Percentiles rank a stretch among this genome's conserved stretches.
phyloP scores from a whole-genome alignment of 2,888 invertebrate species.

The Marronus borbonicus region DNA sequence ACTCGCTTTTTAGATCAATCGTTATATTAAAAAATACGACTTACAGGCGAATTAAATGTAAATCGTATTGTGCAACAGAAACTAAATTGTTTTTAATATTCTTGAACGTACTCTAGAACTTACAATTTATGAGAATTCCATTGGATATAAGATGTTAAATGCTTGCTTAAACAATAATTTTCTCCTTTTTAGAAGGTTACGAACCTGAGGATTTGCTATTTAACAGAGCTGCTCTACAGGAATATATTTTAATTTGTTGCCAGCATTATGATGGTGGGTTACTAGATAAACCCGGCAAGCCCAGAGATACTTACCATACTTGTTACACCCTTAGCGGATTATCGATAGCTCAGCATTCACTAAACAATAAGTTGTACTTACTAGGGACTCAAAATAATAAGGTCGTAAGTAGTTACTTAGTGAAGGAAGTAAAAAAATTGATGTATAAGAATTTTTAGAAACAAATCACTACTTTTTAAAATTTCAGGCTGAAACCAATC shows the following conservation, averaged over 20 bases:
- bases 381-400: slow-evolving; percentile 81
- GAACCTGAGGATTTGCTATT: slow-evolving; percentile 80
- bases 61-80: too few species aligned
- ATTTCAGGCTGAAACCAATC: slow-evolving; percentile 80
- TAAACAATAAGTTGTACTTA: slow-evolving; percentile 72
- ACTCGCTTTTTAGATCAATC: too few species aligned
- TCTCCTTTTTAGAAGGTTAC: slow-evolving; percentile 70
- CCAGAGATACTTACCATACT: slow-evolving; percentile 95
- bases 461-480: slow-evolving; percentile 23
- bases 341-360: slow-evolving; percentile 88
- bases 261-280: slow-evolving; percentile 91
- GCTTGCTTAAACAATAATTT: neutral
- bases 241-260: slow-evolving; percentile 95
- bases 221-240: slow-evolving; percentile 90
- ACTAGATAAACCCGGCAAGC: slow-evolving; percentile 95
- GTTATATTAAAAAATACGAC: too few species aligned
- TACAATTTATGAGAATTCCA: too few species aligned
- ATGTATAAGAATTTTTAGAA: neutral
- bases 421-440: too few species aligned
- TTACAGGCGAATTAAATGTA: too few species aligned
- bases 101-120: too few species aligned
- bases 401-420: slow-evolving; percentile 71
- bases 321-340: slow-evolving; percentile 97
- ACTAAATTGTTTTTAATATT: too few species aligned
- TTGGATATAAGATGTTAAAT: too few species aligned